phyloP scores from a whole-genome alignment of 2,797 vertebrate species.

The Acrossocheilus fasciatus region DNA sequence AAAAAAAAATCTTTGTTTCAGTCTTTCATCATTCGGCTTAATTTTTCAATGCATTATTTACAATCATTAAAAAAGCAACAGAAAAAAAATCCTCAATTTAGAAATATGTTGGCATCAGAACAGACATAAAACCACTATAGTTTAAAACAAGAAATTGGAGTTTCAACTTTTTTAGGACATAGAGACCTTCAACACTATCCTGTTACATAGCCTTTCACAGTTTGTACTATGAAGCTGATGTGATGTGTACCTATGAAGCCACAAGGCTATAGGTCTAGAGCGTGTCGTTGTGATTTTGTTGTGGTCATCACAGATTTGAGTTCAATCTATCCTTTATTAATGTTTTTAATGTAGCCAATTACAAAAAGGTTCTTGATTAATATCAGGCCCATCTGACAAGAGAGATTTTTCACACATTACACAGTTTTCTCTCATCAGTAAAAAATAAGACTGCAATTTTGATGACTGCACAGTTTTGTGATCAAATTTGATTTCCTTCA shows the following conservation, averaged over 20 bases:
- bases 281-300: neutral
- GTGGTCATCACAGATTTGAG: too few relatives aligned
- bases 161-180: neutral
- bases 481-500: slow-evolving; percentile 10
- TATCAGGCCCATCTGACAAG: neutral
- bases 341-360: neutral
- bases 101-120: neutral
- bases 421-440: neutral
- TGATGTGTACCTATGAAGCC: neutral
- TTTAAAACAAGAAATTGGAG: neutral
- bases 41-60: neutral
- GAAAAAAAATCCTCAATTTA: too few relatives aligned
- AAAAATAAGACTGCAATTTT: neutral
- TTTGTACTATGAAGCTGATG: neutral
- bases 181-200: neutral
- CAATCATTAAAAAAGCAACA: neutral
- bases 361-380: neutral
- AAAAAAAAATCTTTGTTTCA: too few relatives aligned
- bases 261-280: neutral
- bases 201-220: neutral
- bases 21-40: neutral
- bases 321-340: neutral
- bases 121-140: neutral
- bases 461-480: slow-evolving; percentile 12
- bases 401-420: neutral